Evolutionary conservation across 2,797 vertebrate genomes (phyloP).

Genomic region (Chromobotia macracanthus): DNA sequence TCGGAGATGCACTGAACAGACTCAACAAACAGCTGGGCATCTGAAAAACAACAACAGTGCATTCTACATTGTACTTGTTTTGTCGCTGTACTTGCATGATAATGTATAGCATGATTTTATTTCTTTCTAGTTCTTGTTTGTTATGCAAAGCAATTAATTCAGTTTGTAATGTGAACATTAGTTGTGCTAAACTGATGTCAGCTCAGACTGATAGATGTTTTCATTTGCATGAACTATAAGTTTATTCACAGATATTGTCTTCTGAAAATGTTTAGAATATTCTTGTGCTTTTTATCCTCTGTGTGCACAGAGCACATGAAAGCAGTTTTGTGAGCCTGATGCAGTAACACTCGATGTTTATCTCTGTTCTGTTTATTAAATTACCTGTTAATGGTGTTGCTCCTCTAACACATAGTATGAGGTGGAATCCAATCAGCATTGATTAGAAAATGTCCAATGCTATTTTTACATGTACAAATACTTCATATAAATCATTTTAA

Average conservation of each 20-base stretch:
- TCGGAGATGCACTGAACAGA: conserved; percentile 88
- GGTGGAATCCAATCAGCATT: not conserved
- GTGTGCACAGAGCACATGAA: conserved; percentile 6
- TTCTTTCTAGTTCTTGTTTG: conserved; percentile 1
- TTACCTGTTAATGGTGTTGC: not conserved
- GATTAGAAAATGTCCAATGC: conserved; percentile 41
- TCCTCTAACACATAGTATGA: not conserved
- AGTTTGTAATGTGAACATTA: not conserved
- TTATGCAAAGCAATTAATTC: conserved; percentile 36
- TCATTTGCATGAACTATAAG: not conserved
- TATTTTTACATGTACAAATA: not conserved
- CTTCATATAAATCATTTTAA: conserved; percentile 8
- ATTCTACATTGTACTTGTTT: too few relatives aligned
- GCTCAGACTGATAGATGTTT: not conserved
- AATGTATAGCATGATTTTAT: not conserved
- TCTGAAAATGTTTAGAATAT: conserved; percentile 1
- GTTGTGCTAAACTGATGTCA: not conserved
- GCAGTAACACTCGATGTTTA: conserved; percentile 2
- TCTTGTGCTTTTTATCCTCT: conserved; percentile 7
- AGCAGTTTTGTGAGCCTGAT: conserved; percentile 19
- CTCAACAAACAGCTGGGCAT: conserved; percentile 86
- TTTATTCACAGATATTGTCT: conserved; percentile 13
- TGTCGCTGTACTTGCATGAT: not conserved
- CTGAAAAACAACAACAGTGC: conserved; percentile 64
- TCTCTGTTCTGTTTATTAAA: conserved; percentile 2